These are phyloP conservation scores for Bradypodion pumilum DNA, from an alignment of 2,797 vertebrate species.

Conservation along the genomic window DNA sequence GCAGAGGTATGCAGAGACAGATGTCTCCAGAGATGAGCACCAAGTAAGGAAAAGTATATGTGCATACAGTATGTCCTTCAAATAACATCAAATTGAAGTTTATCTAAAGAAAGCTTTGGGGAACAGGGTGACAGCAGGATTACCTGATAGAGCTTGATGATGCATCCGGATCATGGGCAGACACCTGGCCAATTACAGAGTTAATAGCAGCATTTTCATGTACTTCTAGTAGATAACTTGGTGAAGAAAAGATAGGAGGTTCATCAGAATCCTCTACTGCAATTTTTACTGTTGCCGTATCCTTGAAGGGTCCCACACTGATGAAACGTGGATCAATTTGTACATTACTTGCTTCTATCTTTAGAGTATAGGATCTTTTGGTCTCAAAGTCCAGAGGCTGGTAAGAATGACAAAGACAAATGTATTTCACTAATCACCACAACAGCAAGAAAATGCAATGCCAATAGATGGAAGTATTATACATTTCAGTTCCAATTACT, in stretches of 20 bases:
- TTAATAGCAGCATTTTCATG: slow-evolving; percentile 92
- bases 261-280: slow-evolving; percentile 93
- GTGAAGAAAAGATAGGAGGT: slow-evolving; percentile 89
- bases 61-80: too few relatives aligned
- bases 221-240: slow-evolving; percentile 89
- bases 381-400: slow-evolving; percentile 95
- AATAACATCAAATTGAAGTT: not conserved
- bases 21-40: not conserved
- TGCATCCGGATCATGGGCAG: slow-evolving; percentile 88
- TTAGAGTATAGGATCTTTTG: slow-evolving; percentile 91
- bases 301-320: slow-evolving; percentile 89
- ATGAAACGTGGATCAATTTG: slow-evolving; percentile 85
- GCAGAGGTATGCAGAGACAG: not conserved
- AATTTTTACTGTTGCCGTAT: slow-evolving; percentile 92
- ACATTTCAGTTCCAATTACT: slow-evolving; percentile 58
- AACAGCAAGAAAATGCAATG: slow-evolving; percentile 63
- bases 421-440: slow-evolving; percentile 72
- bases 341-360: slow-evolving; percentile 91
- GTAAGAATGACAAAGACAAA: slow-evolving; percentile 75
- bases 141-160: slow-evolving; percentile 90
- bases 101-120: not conserved
- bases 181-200: slow-evolving; percentile 90
- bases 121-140: slow-evolving; percentile 27
- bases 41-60: too few relatives aligned
- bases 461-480: slow-evolving; percentile 71